phyloP scores from a whole-genome alignment of 2,888 invertebrate species.

The Campopleginae sp. region DNA sequence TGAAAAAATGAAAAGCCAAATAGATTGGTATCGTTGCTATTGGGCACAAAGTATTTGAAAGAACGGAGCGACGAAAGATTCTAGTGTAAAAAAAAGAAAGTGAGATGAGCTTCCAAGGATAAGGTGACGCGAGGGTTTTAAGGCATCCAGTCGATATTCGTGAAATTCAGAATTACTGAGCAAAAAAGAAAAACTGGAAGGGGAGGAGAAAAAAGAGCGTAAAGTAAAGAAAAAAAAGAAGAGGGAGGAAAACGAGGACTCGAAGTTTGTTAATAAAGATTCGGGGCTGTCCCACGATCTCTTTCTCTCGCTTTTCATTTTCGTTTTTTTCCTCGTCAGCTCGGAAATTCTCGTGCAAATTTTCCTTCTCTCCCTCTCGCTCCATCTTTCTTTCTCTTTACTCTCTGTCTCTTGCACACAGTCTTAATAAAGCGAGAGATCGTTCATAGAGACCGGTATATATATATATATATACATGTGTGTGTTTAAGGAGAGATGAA shows the following conservation, averaged over 20 bases:
- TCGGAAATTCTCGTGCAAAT: constrained; percentile 46
- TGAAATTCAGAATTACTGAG: constrained; percentile 70
- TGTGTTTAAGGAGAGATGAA: constrained; percentile 50
- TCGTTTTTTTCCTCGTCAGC: constrained; percentile 43
- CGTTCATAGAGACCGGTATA: not conserved
- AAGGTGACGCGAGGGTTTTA: constrained; percentile 37
- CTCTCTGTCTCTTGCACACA: constrained; percentile 43
- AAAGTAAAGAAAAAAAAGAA: not conserved
- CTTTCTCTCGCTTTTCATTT: constrained; percentile 49
- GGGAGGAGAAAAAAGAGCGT: constrained; percentile 20
- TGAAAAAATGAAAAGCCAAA: not conserved
- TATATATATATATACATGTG: constrained; percentile 23
- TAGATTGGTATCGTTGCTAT: not conserved
- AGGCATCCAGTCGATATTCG: constrained; percentile 47
- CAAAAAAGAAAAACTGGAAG: constrained; percentile 31
- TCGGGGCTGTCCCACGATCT: constrained; percentile 54
- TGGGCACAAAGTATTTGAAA: not conserved
- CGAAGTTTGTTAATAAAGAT: constrained; percentile 69
- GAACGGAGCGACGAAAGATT: not conserved
- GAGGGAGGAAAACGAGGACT: constrained; percentile 42
- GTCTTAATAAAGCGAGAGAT: constrained; percentile 59
- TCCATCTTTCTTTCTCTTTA: constrained; percentile 36
- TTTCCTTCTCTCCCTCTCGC: constrained; percentile 36
- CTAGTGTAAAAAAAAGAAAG: not conserved
- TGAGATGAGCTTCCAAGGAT: constrained; percentile 18